Conservation (phyloP, 1,140 invertebrate genomes). For the Oryzaephilus surinamensis region DNA sequence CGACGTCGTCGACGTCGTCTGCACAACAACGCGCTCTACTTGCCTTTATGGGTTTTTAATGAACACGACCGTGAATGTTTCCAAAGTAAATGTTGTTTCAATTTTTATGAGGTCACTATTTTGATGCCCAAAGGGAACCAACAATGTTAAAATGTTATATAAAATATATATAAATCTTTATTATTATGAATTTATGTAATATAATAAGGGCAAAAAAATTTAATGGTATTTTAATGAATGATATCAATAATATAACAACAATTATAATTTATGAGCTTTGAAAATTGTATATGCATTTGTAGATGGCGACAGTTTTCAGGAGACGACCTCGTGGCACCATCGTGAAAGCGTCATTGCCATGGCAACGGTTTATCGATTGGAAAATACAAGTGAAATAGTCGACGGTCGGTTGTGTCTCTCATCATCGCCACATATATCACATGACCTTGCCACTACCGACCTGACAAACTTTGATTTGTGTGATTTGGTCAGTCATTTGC, state of each 20-base stretch:
- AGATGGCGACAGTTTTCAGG: constrained; percentile 21
- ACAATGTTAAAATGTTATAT: too few relatives aligned
- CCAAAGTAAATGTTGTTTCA: too few relatives aligned
- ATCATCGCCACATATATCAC: constrained; percentile 11
- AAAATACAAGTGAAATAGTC: constrained; percentile 15
- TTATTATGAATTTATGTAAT: too few relatives aligned
- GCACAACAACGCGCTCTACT: too few relatives aligned
- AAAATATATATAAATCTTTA: too few relatives aligned
- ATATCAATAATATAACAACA: too few relatives aligned
- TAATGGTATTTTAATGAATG: too few relatives aligned
- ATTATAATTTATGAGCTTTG: too few relatives aligned
- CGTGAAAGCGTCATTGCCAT: constrained; percentile 22
- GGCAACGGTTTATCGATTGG: constrained; percentile 18
- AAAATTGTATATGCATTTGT: too few relatives aligned
- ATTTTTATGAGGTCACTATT: constrained; percentile 19
- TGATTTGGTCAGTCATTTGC: constrained; percentile 1
- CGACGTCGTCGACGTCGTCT: constrained; percentile 15
- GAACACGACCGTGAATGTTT: constrained; percentile 18
- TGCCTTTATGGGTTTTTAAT: constrained; percentile 24
- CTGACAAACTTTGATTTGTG: constrained; percentile 5
- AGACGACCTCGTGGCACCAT: constrained; percentile 20
- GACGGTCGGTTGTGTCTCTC: constrained; percentile 18
- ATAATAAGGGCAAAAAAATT: too few relatives aligned
- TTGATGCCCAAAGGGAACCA: too few relatives aligned
- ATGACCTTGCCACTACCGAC: constrained; percentile 18